Percentiles rank a stretch among this genome's conserved stretches.
Conservation (phyloP, 2,888 invertebrate species). For the Penaeus monodon region DNA sequence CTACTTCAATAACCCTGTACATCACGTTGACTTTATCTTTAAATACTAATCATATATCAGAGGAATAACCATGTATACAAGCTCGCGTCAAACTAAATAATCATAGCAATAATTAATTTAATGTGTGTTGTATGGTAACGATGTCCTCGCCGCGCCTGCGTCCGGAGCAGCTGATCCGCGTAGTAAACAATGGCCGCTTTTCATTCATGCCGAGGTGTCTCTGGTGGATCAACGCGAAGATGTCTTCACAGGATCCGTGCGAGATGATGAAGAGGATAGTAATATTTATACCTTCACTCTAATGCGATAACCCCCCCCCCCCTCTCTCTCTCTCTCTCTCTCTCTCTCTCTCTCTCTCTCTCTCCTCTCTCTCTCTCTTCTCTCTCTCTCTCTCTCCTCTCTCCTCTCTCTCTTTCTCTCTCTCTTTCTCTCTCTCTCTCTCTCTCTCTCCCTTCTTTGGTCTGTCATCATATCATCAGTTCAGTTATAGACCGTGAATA, state of each 20-base stretch:
- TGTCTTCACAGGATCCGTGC: background rate
- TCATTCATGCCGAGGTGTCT: background rate
- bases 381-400: background rate
- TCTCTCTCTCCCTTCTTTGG: background rate
- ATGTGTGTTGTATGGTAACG: background rate
- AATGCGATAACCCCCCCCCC: background rate
- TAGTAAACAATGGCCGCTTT: conserved; percentile 10
- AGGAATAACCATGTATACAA: too few species aligned
- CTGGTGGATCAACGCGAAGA: background rate
- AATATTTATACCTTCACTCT: background rate
- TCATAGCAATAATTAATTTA: background rate
- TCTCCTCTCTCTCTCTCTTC: conserved; percentile 1
- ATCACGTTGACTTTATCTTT: too few species aligned
- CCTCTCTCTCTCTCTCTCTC: conserved; percentile 25
- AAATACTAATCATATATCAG: too few species aligned
- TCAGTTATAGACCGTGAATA: too few species aligned
- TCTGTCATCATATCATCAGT: background rate
- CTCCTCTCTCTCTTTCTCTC: conserved; percentile 5
- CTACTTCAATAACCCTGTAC: too few species aligned
- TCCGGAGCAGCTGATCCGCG: conserved; percentile 10
- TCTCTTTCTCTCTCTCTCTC: background rate
- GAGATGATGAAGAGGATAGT: background rate
- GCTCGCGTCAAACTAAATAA: background rate
- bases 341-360: conserved; percentile 21
- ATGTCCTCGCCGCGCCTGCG: background rate